Conservation (phyloP, 2,888 invertebrate genomes). For the Heliconius hortense region DNA sequence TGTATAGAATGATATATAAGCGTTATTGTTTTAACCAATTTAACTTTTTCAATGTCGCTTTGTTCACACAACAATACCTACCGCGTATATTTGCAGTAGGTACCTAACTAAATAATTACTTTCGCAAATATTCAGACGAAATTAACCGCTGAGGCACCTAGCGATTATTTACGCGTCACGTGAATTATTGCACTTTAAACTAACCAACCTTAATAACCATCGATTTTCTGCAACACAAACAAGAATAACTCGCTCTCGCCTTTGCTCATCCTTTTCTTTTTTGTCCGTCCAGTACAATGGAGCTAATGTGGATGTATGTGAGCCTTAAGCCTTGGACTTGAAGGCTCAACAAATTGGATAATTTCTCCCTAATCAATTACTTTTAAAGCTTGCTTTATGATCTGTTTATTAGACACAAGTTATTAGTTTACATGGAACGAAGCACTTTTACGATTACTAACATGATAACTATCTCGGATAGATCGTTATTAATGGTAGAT, state of each 20-base stretch:
- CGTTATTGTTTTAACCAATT: background rate
- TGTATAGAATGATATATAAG: background rate
- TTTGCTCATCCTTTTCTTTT: slow-evolving; percentile 16
- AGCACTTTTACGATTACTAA: slow-evolving; percentile 23
- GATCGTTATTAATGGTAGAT: slow-evolving; percentile 12
- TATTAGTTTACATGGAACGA: slow-evolving; percentile 21
- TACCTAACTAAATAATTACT: slow-evolving; percentile 8
- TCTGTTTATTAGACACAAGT: slow-evolving; percentile 27
- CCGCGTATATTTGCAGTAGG: background rate
- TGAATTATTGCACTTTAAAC: slow-evolving; percentile 25
- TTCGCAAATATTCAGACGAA: slow-evolving; percentile 13
- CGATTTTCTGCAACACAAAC: slow-evolving; percentile 23
- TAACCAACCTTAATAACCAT: slow-evolving; percentile 27
- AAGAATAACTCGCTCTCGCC: slow-evolving; percentile 26
- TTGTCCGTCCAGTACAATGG: slow-evolving; percentile 16
- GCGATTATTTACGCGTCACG: slow-evolving; percentile 20
- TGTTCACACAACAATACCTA: slow-evolving; percentile 9
- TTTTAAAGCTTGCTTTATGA: slow-evolving; percentile 22
- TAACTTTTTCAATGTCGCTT: slow-evolving; percentile 9
- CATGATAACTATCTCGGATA: slow-evolving; percentile 17
- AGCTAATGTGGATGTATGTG: slow-evolving; percentile 19
- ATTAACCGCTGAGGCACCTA: background rate
- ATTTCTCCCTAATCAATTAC: slow-evolving; percentile 27
- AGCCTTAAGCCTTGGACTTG: slow-evolving; percentile 16
- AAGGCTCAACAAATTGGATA: slow-evolving; percentile 21